A percentile compares a stretch with the other conserved stretches of the same genome.
Evolutionary conservation across 2,113 vertebrate genomes (phyloP).

Genomic region (Callocephalon fimbriatum): DNA sequence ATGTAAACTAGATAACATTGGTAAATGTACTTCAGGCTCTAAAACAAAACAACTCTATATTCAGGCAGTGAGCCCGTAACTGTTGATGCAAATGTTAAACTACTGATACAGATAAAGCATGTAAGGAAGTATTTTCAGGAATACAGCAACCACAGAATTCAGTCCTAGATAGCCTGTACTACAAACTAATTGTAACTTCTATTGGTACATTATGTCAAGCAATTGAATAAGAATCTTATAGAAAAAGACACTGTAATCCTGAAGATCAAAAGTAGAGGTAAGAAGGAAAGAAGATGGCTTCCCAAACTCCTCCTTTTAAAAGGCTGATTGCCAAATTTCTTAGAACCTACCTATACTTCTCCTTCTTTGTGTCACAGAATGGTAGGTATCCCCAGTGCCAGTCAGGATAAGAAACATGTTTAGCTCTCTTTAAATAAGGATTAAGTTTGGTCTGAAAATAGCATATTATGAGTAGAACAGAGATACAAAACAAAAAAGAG

Average conservation of each 20-base stretch:
- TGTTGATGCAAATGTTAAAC: background rate
- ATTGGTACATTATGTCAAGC: background rate
- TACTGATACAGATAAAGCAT: background rate
- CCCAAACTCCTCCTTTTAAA: background rate
- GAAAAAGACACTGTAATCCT: background rate
- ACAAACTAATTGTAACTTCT: background rate
- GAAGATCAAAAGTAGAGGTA: background rate
- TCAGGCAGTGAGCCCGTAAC: background rate
- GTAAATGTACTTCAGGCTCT: background rate
- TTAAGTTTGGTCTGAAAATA: background rate
- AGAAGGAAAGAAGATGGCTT: background rate
- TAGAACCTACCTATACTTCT: background rate
- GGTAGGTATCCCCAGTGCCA: background rate
- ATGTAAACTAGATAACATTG: background rate
- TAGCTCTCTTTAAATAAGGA: background rate
- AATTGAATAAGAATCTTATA: background rate
- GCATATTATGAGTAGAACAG: background rate
- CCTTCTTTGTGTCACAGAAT: background rate
- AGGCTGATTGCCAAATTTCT: accelerated
- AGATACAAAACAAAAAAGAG: background rate
- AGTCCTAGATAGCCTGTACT: background rate
- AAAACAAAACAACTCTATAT: background rate
- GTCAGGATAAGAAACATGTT: background rate
- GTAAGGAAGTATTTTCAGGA: background rate
- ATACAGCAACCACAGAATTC: background rate